Base-by-base conservation (phyloP, 1,140 invertebrate species). In the Pachypsylla venusta region DNA sequence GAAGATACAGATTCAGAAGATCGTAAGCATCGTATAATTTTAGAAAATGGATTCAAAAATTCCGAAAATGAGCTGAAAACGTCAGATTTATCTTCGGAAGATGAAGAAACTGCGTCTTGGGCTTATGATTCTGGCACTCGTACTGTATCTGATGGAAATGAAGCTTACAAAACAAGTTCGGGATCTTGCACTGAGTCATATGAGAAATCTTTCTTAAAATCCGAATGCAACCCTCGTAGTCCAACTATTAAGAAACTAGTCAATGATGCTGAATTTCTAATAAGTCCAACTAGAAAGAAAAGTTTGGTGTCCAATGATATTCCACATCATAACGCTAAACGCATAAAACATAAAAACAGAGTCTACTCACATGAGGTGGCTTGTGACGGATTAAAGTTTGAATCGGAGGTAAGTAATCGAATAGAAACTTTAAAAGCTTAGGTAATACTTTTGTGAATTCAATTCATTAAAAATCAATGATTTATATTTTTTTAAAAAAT, bases 1-100 rank as follows among this genome's bases (percentile, higher is more conserved):
- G 75, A 79, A 67, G 87, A 91, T 67, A 89, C 86, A 1, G 86
- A 89, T 70, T 85, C 85, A 1, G 86, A 89, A 66, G 5, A 7
- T 19, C 7, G n/a, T 35, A 7, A n/a, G 7, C 30, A 35, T 35
- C 7, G 67, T 69, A 66, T 62, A 73, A 64, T 60, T 62, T 62
- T 40, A 64, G 64, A 63, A 64, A 63, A 54, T 61, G 58, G 42
- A 62, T 58, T 53, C 67, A 26, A 64, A 66, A 57, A 65, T 64
- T 64, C 65, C 66, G 74, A 69, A 68, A 74, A 55, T 65, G 74
- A 68, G 69, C 73, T 58, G 70, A 76, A 65, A 71, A 75, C 56
- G 71, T 76, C 70, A 56, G 76, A 80, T 24, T 80, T 83, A 66
- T 80, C 80, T 2, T 83, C 81, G 1, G 81, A 84, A 70, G 81